Evolutionary conservation across 2,888 invertebrate genomes (phyloP).

Genomic region (Eilema griseolum): DNA sequence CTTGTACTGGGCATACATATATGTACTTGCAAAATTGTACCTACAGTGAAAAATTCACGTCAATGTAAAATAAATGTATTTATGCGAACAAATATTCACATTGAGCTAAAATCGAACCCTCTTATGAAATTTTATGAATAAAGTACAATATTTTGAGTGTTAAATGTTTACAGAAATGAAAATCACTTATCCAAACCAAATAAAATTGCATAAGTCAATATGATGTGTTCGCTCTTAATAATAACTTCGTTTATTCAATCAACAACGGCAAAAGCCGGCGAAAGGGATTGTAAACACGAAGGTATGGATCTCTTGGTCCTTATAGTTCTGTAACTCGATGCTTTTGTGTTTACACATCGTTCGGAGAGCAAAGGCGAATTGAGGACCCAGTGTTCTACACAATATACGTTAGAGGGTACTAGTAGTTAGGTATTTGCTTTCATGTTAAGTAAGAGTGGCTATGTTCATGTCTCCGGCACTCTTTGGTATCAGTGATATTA

Average conservation of each 20-base stretch:
- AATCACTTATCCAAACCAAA: neutral
- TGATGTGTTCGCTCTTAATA: slow-evolving; percentile 2
- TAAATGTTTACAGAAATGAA: neutral
- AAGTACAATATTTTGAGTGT: neutral
- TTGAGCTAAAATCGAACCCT: neutral
- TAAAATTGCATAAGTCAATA: neutral
- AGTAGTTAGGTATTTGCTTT: slow-evolving; percentile 1
- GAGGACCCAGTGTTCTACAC: slow-evolving; percentile 16
- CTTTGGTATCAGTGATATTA: neutral
- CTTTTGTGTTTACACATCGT: slow-evolving; percentile 27
- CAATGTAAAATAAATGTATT: neutral
- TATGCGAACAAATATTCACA: neutral
- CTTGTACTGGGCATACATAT: too few species aligned
- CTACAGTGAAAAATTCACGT: neutral
- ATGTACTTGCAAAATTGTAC: too few species aligned
- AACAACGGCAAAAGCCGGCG: slow-evolving; percentile 9
- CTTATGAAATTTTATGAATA: neutral
- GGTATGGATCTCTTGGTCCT: slow-evolving; percentile 14
- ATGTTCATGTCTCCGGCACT: slow-evolving; percentile 8
- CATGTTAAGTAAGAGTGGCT: slow-evolving; percentile 8
- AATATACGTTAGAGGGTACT: slow-evolving; percentile 11
- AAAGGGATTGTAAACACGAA: slow-evolving; percentile 29
- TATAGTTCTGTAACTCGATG: slow-evolving; percentile 33
- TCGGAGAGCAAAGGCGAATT: slow-evolving; percentile 19
- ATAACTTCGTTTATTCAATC: slow-evolving; percentile 21